Evolutionary conservation across 1,140 invertebrate species (phyloP), one percentile per base, ranked within the genome.

Genomic region (Lerema accius): DNA sequence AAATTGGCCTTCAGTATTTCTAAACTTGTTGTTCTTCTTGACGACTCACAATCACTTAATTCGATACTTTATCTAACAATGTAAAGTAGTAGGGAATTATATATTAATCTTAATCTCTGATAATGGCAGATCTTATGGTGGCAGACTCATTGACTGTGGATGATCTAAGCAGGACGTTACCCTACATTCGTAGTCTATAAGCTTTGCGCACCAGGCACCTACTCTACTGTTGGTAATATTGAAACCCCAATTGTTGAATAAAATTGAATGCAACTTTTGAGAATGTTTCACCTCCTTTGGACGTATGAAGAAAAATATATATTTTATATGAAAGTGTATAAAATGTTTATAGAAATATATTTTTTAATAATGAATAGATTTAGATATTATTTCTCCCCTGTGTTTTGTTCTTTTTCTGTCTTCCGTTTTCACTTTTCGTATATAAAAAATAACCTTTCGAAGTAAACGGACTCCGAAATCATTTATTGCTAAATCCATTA

Each of bases 171-270:
- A 85, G 78, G 80, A 91, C 86, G 68, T 82, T 89, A 76, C 91
- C 91, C 56, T 92, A 84, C 78, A 84, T 92, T 56, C 89, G 82
- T 87, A 83, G 84, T 84, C 78, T 91, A 78, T 92, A 90, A 89
- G 73, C 71, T 67, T 37, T 60, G 66, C 76, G 73, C 68, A 72
- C 51, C 77, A 78, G 80, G 78, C 86, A 83, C 78, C 68, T 65
- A 53, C 51, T 73, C 63, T 63, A 64, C 69, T 55, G 35, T 64
- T 59, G 65, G 49, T 65, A 61, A 58, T 58, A 58, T 46, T 5
- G 15, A 46, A 32, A 56, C 53, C 55, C 55, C 42, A 15, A 45
- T 42, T 42, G 23, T 46, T 37, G 51, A 58, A 58, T 58, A 45
- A 58, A 58, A 16, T 46, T 46, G 42, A 43, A 46, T 59, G 55